Base-by-base conservation (phyloP, 2,113 vertebrate genomes). In the Balaeniceps rex region DNA sequence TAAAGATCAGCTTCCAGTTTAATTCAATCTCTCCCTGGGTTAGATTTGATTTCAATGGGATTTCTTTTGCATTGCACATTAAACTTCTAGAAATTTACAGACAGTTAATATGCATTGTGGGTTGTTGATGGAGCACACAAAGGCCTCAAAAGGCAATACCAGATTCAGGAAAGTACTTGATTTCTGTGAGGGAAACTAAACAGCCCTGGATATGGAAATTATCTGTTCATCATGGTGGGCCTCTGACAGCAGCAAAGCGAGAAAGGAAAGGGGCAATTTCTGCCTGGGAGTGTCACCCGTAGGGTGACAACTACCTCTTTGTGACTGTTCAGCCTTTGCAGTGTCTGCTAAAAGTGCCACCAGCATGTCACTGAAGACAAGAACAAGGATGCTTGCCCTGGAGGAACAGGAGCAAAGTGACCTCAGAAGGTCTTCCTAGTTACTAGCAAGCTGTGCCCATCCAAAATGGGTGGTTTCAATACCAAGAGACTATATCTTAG, bases 1-100 rank as follows among this genome's bases (percentile, higher is more conserved):
- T 36, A 51, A 76, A 80, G 54, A 96, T 87, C 87, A 68, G 13
- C 40, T 88, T 93, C 38, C 77, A 76, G 51, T 85, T 95, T 92
- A 95, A 90, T 75, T 87, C 76, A 76, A 0, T 61, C 64, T 91
- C 93, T 74, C 72, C 55, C 38, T 71, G 78, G 70, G 51, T 61
- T 61, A 63, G 60, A 78, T 91, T 85, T 83, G 7, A 91, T 96
- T 94, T 93, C 86, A 83, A 16, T 4, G 29, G 83, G 55, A 83
- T 83, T 87, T 91, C 69, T 71, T 83, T 89, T 80, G 88, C 72
- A 90, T 44, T 69, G 68, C 74, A 70, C 38, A 74, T 88, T 80
- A 77, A 93, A 88, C 49, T 65, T 61, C 58, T 47, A 79, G 92
- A 96, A 69, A 83, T 90, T 34, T 88, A 83, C 52, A 63, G 83